Percentiles rank a stretch among this genome's conserved stretches.
These are phyloP conservation scores for Platypus cylindrus DNA, from an alignment of 2,888 invertebrate species.

Conservation along the genomic window DNA sequence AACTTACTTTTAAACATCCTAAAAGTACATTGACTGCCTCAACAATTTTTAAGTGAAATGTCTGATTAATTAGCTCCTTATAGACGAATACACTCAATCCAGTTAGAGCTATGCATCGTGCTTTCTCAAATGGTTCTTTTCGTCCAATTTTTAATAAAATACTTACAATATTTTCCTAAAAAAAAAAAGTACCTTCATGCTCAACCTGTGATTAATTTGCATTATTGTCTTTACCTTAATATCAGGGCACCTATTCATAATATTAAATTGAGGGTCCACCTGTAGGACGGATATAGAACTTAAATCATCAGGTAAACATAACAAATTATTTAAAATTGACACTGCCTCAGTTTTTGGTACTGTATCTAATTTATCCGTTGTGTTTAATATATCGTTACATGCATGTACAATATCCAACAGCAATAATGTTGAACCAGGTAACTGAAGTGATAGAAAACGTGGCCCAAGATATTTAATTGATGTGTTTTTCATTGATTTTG, in stretches of 20 bases:
- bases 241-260: slow-evolving; percentile 54
- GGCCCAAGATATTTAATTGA: slow-evolving; percentile 71
- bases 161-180: slow-evolving; percentile 73
- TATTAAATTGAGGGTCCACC: slow-evolving; percentile 44
- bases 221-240: slow-evolving; percentile 46
- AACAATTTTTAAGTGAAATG: slow-evolving; percentile 49
- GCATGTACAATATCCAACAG: slow-evolving; percentile 83
- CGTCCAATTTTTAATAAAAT: slow-evolving; percentile 79
- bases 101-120: slow-evolving; percentile 79
- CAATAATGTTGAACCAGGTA: slow-evolving; percentile 80
- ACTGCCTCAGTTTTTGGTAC: slow-evolving; percentile 80
- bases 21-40: slow-evolving; percentile 58
- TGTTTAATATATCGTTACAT: slow-evolving; percentile 73
- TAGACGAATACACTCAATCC: slow-evolving; percentile 67
- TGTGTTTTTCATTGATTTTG: slow-evolving; percentile 64
- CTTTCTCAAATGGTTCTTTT: slow-evolving; percentile 76
- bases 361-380: slow-evolving; percentile 55
- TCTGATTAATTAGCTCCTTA: slow-evolving; percentile 48
- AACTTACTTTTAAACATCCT: slow-evolving; percentile 52
- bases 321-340: slow-evolving; percentile 73
- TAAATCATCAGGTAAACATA: slow-evolving; percentile 65
- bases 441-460: slow-evolving; percentile 69
- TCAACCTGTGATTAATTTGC: neutral
- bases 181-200: slow-evolving; percentile 3
- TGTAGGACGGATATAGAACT: slow-evolving; percentile 40